A percentile compares a stretch with the other conserved stretches of the same genome.
These are phyloP conservation scores for Spermophilus dauricus DNA, from an alignment of 2,113 vertebrate species.

Conservation along the genomic window DNA sequence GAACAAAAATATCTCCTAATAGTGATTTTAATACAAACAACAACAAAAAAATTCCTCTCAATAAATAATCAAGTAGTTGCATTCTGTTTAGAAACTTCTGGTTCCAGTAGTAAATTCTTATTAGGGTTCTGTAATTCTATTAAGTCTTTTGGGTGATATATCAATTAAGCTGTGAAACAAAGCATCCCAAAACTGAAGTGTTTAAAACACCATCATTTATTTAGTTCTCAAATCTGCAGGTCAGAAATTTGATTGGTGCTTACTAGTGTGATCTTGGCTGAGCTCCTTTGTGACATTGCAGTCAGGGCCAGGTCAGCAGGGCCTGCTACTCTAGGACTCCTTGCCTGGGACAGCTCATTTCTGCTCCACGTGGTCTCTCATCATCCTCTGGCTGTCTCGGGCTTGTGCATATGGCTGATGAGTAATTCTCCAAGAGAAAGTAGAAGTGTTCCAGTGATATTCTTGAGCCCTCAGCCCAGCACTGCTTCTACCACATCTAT, in stretches of 20 bases:
- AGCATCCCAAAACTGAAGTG: neutral
- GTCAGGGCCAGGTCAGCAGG: neutral
- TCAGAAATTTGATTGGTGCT: neutral
- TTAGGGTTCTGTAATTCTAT: neutral
- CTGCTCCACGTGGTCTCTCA: neutral
- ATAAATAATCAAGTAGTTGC: neutral
- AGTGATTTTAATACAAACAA: neutral
- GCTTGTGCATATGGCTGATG: neutral
- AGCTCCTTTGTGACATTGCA: neutral
- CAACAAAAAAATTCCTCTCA: neutral
- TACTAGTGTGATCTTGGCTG: neutral
- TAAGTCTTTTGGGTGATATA: neutral
- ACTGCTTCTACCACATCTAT: neutral
- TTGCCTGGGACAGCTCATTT: neutral
- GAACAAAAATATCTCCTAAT: neutral
- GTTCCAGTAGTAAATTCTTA: neutral
- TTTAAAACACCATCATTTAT: neutral
- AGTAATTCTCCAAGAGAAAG: neutral
- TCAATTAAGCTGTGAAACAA: neutral
- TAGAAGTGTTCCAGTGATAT: neutral
- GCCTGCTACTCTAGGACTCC: too few relatives aligned
- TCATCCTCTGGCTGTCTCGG: neutral
- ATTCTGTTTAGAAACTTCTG: neutral
- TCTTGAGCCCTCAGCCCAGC: neutral
- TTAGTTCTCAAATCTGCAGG: neutral